These are phyloP conservation scores for Pampus argenteus DNA, from an alignment of 2,797 vertebrate species.

Conservation along the genomic window DNA sequence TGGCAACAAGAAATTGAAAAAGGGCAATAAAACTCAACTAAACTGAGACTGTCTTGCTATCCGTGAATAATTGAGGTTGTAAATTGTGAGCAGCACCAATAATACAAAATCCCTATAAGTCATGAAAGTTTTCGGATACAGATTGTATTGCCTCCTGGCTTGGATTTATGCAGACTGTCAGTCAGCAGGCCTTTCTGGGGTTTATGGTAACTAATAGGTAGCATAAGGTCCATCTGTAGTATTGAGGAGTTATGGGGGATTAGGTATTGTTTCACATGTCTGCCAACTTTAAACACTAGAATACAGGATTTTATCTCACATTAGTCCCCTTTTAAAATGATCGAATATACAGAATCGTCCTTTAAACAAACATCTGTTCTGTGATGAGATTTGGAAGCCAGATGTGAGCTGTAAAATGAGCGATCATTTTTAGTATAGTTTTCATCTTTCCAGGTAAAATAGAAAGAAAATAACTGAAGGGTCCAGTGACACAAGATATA, in stretches of 20 bases:
- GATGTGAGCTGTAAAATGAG: conserved; percentile 7
- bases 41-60: conserved; percentile 69
- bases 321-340: conserved; percentile 6
- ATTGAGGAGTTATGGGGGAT: neutral
- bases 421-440: neutral
- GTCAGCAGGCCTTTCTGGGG: conserved; percentile 33
- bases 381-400: neutral
- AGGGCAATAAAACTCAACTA: conserved; percentile 72
- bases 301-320: conserved; percentile 3
- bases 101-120: conserved; percentile 81
- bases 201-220: conserved; percentile 49
- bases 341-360: neutral
- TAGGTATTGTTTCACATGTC: conserved; percentile 23
- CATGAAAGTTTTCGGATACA: conserved; percentile 86
- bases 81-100: conserved; percentile 80
- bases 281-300: conserved; percentile 1
- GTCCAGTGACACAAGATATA: neutral
- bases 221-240: conserved; percentile 40
- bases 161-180: conserved; percentile 50
- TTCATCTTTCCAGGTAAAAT: neutral
- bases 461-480: neutral
- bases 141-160: conserved; percentile 80
- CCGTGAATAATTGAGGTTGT: conserved; percentile 81
- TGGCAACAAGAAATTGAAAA: conserved; percentile 73
- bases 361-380: neutral